Base-by-base conservation (phyloP, 2,888 invertebrate genomes). In the Synanthedon andrenaeformis region DNA sequence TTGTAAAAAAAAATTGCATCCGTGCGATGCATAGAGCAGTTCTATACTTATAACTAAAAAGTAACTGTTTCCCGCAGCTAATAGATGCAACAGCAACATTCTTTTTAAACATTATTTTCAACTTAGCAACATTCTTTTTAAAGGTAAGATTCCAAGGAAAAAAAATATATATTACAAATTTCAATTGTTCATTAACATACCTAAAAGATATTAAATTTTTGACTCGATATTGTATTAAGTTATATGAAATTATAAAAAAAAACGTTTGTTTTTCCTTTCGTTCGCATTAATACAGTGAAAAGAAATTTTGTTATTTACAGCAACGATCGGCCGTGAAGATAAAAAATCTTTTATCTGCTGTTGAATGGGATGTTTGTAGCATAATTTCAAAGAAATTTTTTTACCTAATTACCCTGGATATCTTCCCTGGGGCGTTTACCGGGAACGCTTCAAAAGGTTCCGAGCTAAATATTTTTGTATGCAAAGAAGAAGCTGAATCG, bases 301-400 rank as follows among this genome's bases (percentile, higher is more conserved):
- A 71, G 63, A 72, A 73, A 72, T 69, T 76, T 72, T 65, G 66
- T 79, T 81, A 81, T 82, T 83, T 81, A 79, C 74, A 74, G 72
- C 71, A 68, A 74, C 75, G 74, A 76, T 78, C 71, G 71, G 68
- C 64, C 63, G 64, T 62, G 62, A 62, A 73, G 69, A 74, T 74
- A 77, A 76, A 50, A 71, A 72, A 76, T 79, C 74, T 79, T 81
- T 82, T 79, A 82, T 79, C 76, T 69, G 59, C 57, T 63, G 61
- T 61, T 81, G 69, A 83, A 82, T 76, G 65, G 73, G 75, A 81
- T 81, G 76, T 79, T 83, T 82, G 73, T 70, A 65, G 67, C 67
- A 63, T 66, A 70, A 75, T 74, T 69, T 70, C 66, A 69, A 74
- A 76, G 73, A 71, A 76, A 78, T 50, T 76, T 35, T 28, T 76